phyloP scores from a whole-genome alignment of 2,113 vertebrate genomes.

The Nibea albiflora region DNA sequence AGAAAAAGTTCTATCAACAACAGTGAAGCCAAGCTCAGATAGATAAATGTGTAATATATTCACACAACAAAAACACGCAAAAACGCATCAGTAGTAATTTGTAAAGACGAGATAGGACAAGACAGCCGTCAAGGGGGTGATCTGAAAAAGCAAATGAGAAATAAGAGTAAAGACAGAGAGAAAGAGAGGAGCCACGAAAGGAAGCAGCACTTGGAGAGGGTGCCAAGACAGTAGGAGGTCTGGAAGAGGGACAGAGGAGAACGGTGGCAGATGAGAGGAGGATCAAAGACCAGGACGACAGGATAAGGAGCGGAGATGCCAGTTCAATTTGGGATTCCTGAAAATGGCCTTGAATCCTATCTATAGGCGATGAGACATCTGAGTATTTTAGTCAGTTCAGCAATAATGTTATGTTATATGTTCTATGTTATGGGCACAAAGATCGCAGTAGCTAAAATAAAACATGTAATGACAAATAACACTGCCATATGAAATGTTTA shows the following conservation, averaged over 20 bases:
- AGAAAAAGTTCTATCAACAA: background rate
- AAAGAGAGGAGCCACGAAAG: conserved; percentile 13
- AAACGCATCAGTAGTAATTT: conserved; percentile 4
- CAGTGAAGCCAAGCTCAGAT: background rate
- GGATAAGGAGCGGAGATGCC: conserved; percentile 47
- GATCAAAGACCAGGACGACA: conserved; percentile 72
- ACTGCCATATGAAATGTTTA: background rate
- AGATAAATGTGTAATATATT: background rate
- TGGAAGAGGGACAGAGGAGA: conserved; percentile 65
- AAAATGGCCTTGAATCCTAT: conserved; percentile 41
- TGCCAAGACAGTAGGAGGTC: conserved; percentile 67
- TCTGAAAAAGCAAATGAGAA: conserved; percentile 8
- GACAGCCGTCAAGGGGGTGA: conserved; percentile 20
- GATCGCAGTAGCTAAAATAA: background rate
- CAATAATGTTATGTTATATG: background rate
- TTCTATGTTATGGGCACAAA: background rate
- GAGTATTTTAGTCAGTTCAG: conserved; percentile 13
- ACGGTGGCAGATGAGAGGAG: conserved; percentile 66
- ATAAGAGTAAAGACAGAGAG: background rate
- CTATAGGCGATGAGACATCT: conserved; percentile 25
- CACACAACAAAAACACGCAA: background rate
- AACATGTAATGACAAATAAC: background rate
- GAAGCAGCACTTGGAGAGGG: conserved; percentile 44
- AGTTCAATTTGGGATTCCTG: conserved; percentile 49
- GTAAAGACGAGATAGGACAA: background rate